Percentiles rank a stretch among this genome's conserved stretches.
These are phyloP conservation scores for Potamilus streckersoni DNA, from an alignment of 1,140 invertebrate genomes.

Conservation along the genomic window DNA sequence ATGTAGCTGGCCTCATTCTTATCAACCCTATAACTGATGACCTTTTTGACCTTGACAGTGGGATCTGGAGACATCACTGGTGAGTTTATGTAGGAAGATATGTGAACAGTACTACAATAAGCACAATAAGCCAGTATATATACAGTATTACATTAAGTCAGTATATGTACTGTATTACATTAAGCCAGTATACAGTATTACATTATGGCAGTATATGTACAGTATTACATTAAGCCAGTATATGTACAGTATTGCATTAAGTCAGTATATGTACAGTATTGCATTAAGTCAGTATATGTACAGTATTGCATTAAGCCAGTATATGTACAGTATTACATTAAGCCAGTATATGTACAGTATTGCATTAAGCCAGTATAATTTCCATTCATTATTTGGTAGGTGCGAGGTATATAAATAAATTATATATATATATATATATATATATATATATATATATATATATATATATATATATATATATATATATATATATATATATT, in stretches of 20 bases:
- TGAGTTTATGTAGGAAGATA: conserved; percentile 28
- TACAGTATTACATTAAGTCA: too few relatives aligned
- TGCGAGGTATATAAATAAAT: too few relatives aligned
- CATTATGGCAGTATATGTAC: too few relatives aligned
- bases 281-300: neutral
- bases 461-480: too few relatives aligned
- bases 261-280: neutral
- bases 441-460: too few relatives aligned
- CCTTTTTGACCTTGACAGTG: conserved; percentile 58
- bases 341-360: neutral
- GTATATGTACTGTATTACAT: too few relatives aligned
- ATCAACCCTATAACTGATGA: conserved; percentile 63
- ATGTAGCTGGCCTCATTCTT: conserved; percentile 60
- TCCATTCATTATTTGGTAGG: too few relatives aligned
- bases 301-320: too few relatives aligned
- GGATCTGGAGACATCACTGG: conserved; percentile 63
- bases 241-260: neutral
- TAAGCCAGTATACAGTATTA: neutral
- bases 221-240: neutral
- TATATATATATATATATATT: too few relatives aligned
- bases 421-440: too few relatives aligned
- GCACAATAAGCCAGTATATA: neutral
- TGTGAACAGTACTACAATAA: neutral
- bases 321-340: too few relatives aligned
- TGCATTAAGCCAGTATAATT: too few relatives aligned